Percentiles rank a stretch among this genome's conserved stretches.
Evolutionary conservation across 2,113 vertebrate genomes (phyloP).

Genomic region (Nibea albiflora): DNA sequence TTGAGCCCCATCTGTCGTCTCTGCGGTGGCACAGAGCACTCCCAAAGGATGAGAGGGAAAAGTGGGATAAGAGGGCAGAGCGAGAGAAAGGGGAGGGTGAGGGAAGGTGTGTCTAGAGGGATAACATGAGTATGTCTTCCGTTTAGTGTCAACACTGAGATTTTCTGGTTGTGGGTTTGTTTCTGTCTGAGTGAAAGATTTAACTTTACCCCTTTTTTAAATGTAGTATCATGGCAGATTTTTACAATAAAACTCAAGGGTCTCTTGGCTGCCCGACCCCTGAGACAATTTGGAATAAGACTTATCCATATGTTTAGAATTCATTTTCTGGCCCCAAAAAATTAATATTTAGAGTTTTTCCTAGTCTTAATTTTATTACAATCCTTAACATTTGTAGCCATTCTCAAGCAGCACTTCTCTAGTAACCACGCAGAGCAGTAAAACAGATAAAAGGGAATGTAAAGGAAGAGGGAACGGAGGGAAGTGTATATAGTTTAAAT

Average conservation of each 20-base stretch:
- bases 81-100: conserved; percentile 26
- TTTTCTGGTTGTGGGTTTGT: conserved; percentile 40
- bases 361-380: neutral
- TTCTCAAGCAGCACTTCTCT: no score
- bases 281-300: neutral
- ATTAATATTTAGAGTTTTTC: neutral
- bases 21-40: conserved; percentile 78
- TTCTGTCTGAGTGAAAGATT: conserved; percentile 5
- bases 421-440: no score
- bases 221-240: conserved; percentile 5
- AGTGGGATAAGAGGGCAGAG: conserved; percentile 71
- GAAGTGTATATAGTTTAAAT: no score
- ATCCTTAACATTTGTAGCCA: no score
- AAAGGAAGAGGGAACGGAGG: no score
- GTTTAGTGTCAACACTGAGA: conserved; percentile 42
- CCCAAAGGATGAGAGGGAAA: conserved; percentile 73
- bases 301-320: neutral
- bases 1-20: conserved; percentile 85
- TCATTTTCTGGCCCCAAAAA: neutral
- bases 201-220: neutral
- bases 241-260: neutral
- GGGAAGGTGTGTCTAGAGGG: conserved; percentile 45
- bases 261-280: neutral
- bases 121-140: conserved; percentile 20
- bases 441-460: no score